phyloP scores from a whole-genome alignment of 2,113 vertebrate species.

The Scomber colias region DNA sequence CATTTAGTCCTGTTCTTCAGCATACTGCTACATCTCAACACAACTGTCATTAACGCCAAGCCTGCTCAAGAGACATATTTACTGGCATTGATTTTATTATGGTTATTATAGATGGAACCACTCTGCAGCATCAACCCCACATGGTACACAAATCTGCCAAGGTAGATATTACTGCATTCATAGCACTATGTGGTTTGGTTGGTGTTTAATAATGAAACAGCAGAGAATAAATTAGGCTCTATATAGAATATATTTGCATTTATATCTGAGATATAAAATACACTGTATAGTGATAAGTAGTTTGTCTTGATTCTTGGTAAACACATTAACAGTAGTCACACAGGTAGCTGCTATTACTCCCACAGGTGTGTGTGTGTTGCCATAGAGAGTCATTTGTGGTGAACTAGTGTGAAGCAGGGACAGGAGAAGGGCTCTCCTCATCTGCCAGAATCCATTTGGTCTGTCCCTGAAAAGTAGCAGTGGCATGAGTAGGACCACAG shows the following conservation, averaged over 20 bases:
- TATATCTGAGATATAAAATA: constrained; percentile 22
- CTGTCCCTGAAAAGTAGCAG: constrained; percentile 60
- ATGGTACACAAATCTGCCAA: constrained; percentile 38
- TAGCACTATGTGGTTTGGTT: background rate
- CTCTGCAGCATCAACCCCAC: constrained; percentile 29
- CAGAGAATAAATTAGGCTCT: constrained; percentile 3
- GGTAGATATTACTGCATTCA: background rate
- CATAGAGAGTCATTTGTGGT: constrained; percentile 51
- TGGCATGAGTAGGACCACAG: constrained; percentile 57
- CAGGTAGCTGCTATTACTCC: constrained; percentile 36
- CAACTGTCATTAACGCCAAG: constrained; percentile 51
- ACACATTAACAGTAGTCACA: constrained; percentile 32
- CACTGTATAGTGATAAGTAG: constrained; percentile 1
- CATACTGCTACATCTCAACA: constrained; percentile 53
- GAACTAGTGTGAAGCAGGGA: constrained; percentile 17
- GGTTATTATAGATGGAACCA: constrained; percentile 59
- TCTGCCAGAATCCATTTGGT: constrained; percentile 41
- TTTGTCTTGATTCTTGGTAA: constrained; percentile 32
- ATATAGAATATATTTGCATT: constrained; percentile 46
- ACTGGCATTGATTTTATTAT: constrained; percentile 66
- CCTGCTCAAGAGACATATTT: constrained; percentile 53
- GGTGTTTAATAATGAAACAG: constrained; percentile 33
- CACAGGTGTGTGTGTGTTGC: constrained; percentile 68
- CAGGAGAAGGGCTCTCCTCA: constrained; percentile 53
- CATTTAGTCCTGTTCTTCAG: constrained; percentile 55